Evolutionary conservation across 1,140 invertebrate species (phyloP), one percentile per base, ranked within the genome.

Genomic region (Magallana angulata): DNA sequence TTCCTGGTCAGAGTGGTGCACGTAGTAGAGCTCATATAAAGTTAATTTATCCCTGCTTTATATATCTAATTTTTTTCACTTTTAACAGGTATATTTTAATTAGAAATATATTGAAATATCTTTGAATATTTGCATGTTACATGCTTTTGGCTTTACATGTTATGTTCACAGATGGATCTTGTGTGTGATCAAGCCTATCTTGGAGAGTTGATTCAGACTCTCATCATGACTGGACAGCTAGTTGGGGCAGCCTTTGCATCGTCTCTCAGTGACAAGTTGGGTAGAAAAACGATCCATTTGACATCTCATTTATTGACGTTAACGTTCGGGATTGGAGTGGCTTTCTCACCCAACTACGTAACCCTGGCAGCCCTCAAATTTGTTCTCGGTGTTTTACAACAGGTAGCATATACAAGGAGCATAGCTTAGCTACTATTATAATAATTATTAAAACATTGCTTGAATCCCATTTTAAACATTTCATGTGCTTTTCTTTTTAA

Each of bases 191-290:
- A 95, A 86, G 96, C 96, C 89, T 97, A 96, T 92, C 96, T 96
- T 71, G 95, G 96, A 1, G 97, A 97, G 1, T 92, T 97, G 12
- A 97, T 96, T 0, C 94, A 97, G 58, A 96, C 97, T 0, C 92
- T 97, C 1, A 96, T 97, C 7, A 97, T 97, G 1, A 94, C 96
- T 7, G 97, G 97, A 30, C 97, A 97, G 12, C 95, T 97, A 18
- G 94, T 97, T 57, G 97, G 97, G 12, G 97, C 97, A 93, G 97
- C 97, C 92, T 96, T 97, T 84, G 97, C 97, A 90, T 97, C 97
- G 14, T 86, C 94, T 24, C 76, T 96, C 11, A 92, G 94, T 4
- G 96, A 96, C 91, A 92, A 94, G 60, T 95, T 85, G 58, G 92
- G 92, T 24, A 87, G 92, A 7, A 92, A 91, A 82, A 82, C 16